phyloP scores from a whole-genome alignment of 1,140 invertebrate species.

The Lordiphosa collinella region DNA sequence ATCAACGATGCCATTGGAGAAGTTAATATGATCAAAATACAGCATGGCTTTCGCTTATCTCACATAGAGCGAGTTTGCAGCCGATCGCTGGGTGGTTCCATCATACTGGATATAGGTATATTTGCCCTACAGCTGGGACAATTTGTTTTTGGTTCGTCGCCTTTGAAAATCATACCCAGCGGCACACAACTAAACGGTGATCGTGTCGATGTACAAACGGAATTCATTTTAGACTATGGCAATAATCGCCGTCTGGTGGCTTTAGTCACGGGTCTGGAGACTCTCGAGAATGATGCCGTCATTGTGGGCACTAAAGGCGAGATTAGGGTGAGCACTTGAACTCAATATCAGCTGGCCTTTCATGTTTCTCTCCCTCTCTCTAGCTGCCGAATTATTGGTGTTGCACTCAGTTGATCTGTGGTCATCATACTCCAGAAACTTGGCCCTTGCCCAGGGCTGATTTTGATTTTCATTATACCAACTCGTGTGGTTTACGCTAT shows the following conservation, averaged over 20 bases:
- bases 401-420: constrained; percentile 50
- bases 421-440: constrained; percentile 79
- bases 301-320: constrained; percentile 85
- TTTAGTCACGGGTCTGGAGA: constrained; percentile 80
- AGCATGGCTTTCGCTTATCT: constrained; percentile 83
- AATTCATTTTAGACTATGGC: constrained; percentile 83
- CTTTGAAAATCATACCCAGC: constrained; percentile 82
- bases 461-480: constrained; percentile 82
- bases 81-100: constrained; percentile 86
- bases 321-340: constrained; percentile 80
- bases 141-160: constrained; percentile 84
- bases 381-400: constrained; percentile 80
- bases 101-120: constrained; percentile 89
- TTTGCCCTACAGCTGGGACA: constrained; percentile 89
- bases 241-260: constrained; percentile 83
- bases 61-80: constrained; percentile 47
- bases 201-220: constrained; percentile 85
- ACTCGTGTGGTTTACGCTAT: constrained; percentile 86
- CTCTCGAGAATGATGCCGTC: constrained; percentile 83
- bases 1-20: constrained; percentile 85
- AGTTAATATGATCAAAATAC: constrained; percentile 83
- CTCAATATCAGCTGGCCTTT: constrained; percentile 8
- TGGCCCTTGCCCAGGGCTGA: constrained; percentile 81
- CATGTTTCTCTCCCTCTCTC: constrained; percentile 11
- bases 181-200: constrained; percentile 84